Evolutionary conservation across 2,888 invertebrate genomes (phyloP).

Genomic region (Clostera curtula): DNA sequence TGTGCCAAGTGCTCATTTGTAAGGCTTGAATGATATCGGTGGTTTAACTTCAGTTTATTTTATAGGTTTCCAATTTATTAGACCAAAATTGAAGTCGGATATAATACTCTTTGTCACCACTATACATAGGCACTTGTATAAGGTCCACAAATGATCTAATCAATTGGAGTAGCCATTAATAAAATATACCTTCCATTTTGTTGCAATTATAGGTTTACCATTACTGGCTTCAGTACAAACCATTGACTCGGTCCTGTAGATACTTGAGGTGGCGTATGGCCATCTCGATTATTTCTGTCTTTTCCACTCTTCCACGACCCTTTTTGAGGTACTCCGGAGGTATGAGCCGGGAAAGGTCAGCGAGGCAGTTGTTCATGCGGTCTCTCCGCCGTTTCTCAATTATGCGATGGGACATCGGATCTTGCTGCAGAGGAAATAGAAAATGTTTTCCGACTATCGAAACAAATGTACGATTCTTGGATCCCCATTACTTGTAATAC

Average conservation of each 20-base stretch:
- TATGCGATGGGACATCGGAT: conserved; percentile 97
- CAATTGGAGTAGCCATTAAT: conserved; percentile 14
- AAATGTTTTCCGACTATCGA: conserved; percentile 2
- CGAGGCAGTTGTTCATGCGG: conserved; percentile 97
- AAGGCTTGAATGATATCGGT: no score
- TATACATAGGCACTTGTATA: no score
- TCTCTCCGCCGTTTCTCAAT: conserved; percentile 96
- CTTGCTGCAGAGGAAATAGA: conserved; percentile 78
- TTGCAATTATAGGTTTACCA: conserved; percentile 20
- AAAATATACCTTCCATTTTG: conserved; percentile 15
- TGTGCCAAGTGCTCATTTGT: no score
- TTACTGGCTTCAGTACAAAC: conserved; percentile 37
- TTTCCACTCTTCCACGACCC: conserved; percentile 95
- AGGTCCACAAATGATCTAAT: no score
- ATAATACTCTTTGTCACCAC: no score
- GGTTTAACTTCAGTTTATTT: no score
- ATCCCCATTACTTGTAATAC: no score
- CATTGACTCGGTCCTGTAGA: conserved; percentile 81
- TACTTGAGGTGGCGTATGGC: conserved; percentile 95
- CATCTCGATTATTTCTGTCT: conserved; percentile 99
- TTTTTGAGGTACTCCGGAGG: conserved; percentile 95
- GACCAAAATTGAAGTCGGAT: no score
- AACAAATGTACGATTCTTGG: no score
- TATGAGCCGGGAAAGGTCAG: conserved; percentile 93
- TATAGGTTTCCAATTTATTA: no score